These are phyloP conservation scores for Leptobrachium leishanense DNA, from an alignment of 2,113 vertebrate genomes.

Conservation along the genomic window DNA sequence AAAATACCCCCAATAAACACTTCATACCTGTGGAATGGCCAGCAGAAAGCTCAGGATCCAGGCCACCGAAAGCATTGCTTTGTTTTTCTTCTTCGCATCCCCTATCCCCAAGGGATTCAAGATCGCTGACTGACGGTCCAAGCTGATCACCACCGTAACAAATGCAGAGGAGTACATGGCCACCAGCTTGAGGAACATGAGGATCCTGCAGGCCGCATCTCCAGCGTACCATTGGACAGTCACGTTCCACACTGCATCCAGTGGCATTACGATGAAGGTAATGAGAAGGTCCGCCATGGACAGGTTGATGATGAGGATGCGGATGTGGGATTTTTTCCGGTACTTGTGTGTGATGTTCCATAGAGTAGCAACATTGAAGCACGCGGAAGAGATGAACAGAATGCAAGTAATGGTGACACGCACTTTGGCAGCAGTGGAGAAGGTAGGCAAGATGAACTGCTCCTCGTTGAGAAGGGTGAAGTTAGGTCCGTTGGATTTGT, in stretches of 20 bases:
- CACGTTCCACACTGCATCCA: constrained; percentile 57
- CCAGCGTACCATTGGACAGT: constrained; percentile 58
- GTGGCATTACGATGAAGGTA: constrained; percentile 58
- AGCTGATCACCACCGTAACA: constrained; percentile 58
- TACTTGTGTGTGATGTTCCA: constrained; percentile 45
- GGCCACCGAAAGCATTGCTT: constrained; percentile 51
- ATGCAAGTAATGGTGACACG: constrained; percentile 53
- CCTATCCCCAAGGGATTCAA: constrained; percentile 45
- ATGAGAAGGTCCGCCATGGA: constrained; percentile 54
- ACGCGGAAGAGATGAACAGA: constrained; percentile 56
- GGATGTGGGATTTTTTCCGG: constrained; percentile 40
- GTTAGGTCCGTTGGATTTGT: constrained; percentile 34
- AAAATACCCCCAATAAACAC: background rate
- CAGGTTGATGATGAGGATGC: constrained; percentile 55
- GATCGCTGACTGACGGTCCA: constrained; percentile 58
- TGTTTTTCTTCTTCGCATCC: constrained; percentile 54
- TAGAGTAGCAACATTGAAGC: constrained; percentile 51
- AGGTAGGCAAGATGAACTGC: constrained; percentile 51
- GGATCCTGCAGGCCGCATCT: constrained; percentile 48
- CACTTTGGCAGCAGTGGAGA: constrained; percentile 58
- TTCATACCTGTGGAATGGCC: constrained; percentile 55
- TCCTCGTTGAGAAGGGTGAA: constrained; percentile 33
- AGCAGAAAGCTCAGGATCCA: constrained; percentile 59
- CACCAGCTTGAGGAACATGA: constrained; percentile 63
- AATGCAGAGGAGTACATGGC: constrained; percentile 62